Base-by-base conservation (phyloP, 2,113 vertebrate species). In the Ciconia maguari region DNA sequence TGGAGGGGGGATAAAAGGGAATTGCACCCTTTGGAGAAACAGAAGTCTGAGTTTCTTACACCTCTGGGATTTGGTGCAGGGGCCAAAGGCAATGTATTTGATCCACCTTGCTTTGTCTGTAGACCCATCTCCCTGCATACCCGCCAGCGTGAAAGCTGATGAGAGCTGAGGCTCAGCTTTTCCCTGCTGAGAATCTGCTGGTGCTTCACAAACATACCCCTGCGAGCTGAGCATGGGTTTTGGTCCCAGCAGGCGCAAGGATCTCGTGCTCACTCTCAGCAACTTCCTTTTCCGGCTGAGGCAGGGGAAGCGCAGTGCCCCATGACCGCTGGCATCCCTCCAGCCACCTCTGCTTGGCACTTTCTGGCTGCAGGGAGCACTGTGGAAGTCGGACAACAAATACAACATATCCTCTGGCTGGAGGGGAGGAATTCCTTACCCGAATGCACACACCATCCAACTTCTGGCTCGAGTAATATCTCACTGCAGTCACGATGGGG, bases 401-500 rank as follows among this genome's bases (percentile, higher is more conserved):
- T 12, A 29, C n/a, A 58, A 34, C 18, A 4, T 4, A 15, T 24
- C 62, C 66, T 84, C 74, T 10, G 3, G 48, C 42, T 4, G 2
- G 61, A 41, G n/a, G 42, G 26, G 29, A 64, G 44, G 52, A 72
- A 81, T 81, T 86, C 62, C 80, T 66, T 14, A 46, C 41, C 44
- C 3, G 2, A 57, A 32, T 16, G 25, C 27, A 61, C 0, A 1
- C 60, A 57, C 26, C 15, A 6, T 42, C 42, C 41, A 27, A 8
- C 17, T 34, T 55, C 61, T 83, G 71, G 20, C 62, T 83, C 1
- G 2, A 32, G 32, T 8, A 36, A 1, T n/a, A 44, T 25, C 62
- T 77, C 1, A 0, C 38, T 42, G 65, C 3, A 2, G 32, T 54
- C 7, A 2, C 0, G 0, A 49, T 7, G 8, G 29, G 41, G 21